These are phyloP conservation scores for Heliconius erato DNA, from an alignment of 2,888 invertebrate genomes.

Conservation along the genomic window DNA sequence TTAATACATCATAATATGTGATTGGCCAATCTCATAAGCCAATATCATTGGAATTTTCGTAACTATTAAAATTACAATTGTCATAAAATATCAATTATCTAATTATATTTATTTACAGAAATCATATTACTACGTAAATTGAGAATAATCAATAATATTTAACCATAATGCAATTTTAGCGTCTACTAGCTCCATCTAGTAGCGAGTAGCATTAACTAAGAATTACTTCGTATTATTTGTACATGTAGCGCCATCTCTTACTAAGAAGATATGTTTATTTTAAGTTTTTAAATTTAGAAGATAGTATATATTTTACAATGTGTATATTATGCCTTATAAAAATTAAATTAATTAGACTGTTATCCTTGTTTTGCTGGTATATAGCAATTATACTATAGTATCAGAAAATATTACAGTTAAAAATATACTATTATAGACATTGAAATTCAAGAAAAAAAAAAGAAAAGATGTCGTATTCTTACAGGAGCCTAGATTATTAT, in stretches of 20 bases:
- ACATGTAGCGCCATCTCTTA: constrained; percentile 60
- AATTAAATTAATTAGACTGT: not conserved
- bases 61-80: too few relatives aligned
- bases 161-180: not conserved
- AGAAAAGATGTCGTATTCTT: too few relatives aligned
- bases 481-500: too few relatives aligned
- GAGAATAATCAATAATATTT: not conserved
- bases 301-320: not conserved
- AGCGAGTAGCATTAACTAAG: constrained; percentile 48
- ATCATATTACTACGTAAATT: not conserved
- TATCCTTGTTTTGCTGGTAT: not conserved
- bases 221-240: not conserved
- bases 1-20: too few relatives aligned
- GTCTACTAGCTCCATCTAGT: constrained; percentile 54
- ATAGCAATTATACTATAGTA: not conserved
- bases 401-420: not conserved
- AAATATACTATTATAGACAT: too few relatives aligned
- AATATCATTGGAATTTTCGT: too few relatives aligned
- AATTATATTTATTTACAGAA: too few relatives aligned
- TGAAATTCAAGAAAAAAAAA: too few relatives aligned
- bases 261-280: not conserved
- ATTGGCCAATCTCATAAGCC: too few relatives aligned
- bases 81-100: too few relatives aligned
- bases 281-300: not conserved
- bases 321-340: not conserved